These are phyloP conservation scores for Watsonalla binaria DNA, from an alignment of 2,888 invertebrate species.

Conservation along the genomic window DNA sequence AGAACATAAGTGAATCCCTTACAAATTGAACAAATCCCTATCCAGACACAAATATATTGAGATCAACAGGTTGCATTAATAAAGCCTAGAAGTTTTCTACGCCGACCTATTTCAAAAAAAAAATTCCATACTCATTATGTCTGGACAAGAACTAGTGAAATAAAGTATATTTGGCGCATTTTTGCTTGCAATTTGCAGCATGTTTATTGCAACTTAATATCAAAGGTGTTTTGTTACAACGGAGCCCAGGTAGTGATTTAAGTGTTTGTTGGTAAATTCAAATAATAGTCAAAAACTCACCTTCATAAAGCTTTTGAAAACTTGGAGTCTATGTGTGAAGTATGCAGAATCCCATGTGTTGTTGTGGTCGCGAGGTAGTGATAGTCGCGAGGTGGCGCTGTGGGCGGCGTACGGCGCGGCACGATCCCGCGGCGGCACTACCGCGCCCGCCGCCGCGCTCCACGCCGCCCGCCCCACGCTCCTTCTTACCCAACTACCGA, in stretches of 20 bases:
- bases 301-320: not conserved
- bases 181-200: not conserved
- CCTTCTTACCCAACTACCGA: conserved; percentile 53
- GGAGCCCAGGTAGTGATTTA: not conserved
- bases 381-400: conserved; percentile 28
- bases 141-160: conserved; percentile 3
- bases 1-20: conserved; percentile 1
- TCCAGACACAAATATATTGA: conserved; percentile 22
- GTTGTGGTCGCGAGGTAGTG: conserved; percentile 13
- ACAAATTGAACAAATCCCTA: conserved; percentile 22
- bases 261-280: not conserved
- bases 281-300: not conserved
- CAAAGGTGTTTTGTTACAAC: not conserved
- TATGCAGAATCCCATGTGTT: conserved; percentile 19
- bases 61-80: conserved; percentile 48
- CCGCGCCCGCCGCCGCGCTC: conserved; percentile 48
- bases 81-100: conserved; percentile 30
- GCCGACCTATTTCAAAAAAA: conserved; percentile 9
- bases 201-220: not conserved
- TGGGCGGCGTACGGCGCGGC: conserved; percentile 58
- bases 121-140: conserved; percentile 12
- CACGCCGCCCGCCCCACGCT: conserved; percentile 31
- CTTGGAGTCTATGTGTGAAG: conserved; percentile 12
- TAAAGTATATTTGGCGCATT: not conserved
- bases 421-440: conserved; percentile 64